A percentile compares a stretch with the other conserved stretches of the same genome.
Conservation (phyloP, 2,113 vertebrate genomes). For the Phaetusa simplex region DNA sequence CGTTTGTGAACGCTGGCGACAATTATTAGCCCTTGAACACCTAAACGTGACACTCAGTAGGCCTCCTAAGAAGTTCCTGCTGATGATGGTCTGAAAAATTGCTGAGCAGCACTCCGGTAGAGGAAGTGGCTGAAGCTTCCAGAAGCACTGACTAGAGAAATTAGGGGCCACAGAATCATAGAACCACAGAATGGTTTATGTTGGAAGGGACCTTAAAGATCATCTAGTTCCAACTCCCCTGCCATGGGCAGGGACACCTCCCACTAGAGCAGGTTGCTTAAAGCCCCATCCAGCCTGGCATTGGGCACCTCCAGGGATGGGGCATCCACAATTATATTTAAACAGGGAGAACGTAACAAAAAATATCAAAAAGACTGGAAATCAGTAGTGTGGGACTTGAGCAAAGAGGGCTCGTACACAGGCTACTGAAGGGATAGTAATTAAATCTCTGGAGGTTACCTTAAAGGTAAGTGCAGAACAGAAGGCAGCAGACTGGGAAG, state of each 20-base stretch:
- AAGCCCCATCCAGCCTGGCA: background rate
- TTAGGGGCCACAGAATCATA: rapidly evolving
- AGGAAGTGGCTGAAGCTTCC: background rate
- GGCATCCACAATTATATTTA: background rate
- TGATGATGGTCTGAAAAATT: rapidly evolving
- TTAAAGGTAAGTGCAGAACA: rapidly evolving
- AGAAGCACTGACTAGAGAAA: background rate
- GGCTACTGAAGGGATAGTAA: background rate
- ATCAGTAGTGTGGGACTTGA: background rate
- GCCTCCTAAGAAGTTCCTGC: background rate
- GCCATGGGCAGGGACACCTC: background rate
- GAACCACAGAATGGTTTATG: background rate
- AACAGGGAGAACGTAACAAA: background rate
- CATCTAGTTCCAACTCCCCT: background rate
- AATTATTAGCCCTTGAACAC: rapidly evolving
- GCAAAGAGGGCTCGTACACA: background rate
- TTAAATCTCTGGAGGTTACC: background rate
- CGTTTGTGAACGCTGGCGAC: too few relatives aligned
- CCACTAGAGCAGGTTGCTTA: background rate
- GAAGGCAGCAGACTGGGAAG: background rate
- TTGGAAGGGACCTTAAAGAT: background rate
- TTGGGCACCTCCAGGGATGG: background rate
- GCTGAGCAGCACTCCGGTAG: rapidly evolving
- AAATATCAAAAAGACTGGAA: background rate
- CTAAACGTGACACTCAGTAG: rapidly evolving